phyloP scores from a whole-genome alignment of 2,797 vertebrate genomes.

The Gastrophryne carolinensis region DNA sequence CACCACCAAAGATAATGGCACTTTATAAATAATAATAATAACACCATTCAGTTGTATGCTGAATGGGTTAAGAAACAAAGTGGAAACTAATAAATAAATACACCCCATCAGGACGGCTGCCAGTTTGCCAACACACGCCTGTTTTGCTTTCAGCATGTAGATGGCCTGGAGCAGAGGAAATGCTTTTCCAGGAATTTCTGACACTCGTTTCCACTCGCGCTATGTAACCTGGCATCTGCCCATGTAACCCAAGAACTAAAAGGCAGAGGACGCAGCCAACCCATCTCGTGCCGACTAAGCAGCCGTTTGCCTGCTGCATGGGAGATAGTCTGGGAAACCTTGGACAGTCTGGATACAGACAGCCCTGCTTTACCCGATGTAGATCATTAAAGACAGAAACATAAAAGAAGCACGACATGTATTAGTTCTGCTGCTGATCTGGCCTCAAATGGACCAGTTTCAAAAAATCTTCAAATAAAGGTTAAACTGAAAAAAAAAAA shows the following conservation, averaged over 20 bases:
- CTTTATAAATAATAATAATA: too few species aligned
- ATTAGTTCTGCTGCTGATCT: too few species aligned
- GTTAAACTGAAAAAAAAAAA: too few species aligned
- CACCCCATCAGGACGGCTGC: slow-evolving; percentile 49
- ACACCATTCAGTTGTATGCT: not conserved
- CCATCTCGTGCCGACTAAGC: slow-evolving; percentile 35
- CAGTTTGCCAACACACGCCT: slow-evolving; percentile 50
- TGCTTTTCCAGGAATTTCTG: slow-evolving; percentile 69
- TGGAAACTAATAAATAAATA: slow-evolving; percentile 45
- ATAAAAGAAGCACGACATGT: too few species aligned
- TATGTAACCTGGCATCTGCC: slow-evolving; percentile 53
- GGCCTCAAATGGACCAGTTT: too few species aligned
- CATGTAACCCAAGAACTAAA: slow-evolving; percentile 35
- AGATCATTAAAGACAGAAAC: too few species aligned
- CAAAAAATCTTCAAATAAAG: too few species aligned
- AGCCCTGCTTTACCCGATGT: too few species aligned
- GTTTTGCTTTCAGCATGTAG: slow-evolving; percentile 50
- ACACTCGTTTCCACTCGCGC: slow-evolving; percentile 54
- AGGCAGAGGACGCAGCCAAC: slow-evolving; percentile 35
- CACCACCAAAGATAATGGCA: too few species aligned
- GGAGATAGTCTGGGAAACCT: not conserved
- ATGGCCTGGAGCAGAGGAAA: slow-evolving; percentile 67
- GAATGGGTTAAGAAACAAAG: slow-evolving; percentile 33
- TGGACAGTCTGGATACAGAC: too few species aligned
- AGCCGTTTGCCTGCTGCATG: slow-evolving; percentile 4